Conservation (phyloP, 92 coral and sea anemone genomes). For the Epizoanthus rinbou region DNA sequence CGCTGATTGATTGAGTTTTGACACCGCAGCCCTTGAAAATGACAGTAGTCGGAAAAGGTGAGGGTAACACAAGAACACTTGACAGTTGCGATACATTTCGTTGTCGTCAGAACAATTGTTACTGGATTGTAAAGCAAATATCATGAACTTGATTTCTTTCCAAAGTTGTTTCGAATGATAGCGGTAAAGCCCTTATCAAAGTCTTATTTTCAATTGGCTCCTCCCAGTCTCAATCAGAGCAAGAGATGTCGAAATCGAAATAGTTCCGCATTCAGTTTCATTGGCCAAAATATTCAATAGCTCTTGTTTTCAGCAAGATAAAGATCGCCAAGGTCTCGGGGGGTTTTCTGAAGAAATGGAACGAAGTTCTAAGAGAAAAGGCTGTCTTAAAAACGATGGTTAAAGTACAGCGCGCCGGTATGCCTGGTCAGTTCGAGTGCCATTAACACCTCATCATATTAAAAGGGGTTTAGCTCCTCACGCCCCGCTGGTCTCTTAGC, state of each 20-base stretch:
- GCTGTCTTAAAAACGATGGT: background rate
- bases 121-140: slow-evolving; percentile 19
- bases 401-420: background rate
- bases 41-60: slow-evolving; percentile 18
- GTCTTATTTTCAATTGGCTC: slow-evolving; percentile 17
- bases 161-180: slow-evolving; percentile 28
- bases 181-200: slow-evolving; percentile 4
- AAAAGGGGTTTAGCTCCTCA: slow-evolving; percentile 41
- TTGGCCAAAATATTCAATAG: background rate
- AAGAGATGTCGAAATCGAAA: slow-evolving; percentile 28
- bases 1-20: background rate
- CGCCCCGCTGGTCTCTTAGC: slow-evolving; percentile 42
- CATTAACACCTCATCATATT: slow-evolving; percentile 39
- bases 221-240: slow-evolving; percentile 37
- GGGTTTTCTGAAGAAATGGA: background rate
- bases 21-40: background rate
- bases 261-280: slow-evolving; percentile 32
- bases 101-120: slow-evolving; percentile 14
- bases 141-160: slow-evolving; percentile 23
- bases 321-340: background rate
- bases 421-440: slow-evolving; percentile 11
- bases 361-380: background rate
- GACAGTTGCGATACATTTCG: slow-evolving; percentile 9
- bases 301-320: background rate
- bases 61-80: slow-evolving; percentile 12